Evolutionary conservation across 2,888 invertebrate species (phyloP).

Genomic region (Drosophila fulvimacula): DNA sequence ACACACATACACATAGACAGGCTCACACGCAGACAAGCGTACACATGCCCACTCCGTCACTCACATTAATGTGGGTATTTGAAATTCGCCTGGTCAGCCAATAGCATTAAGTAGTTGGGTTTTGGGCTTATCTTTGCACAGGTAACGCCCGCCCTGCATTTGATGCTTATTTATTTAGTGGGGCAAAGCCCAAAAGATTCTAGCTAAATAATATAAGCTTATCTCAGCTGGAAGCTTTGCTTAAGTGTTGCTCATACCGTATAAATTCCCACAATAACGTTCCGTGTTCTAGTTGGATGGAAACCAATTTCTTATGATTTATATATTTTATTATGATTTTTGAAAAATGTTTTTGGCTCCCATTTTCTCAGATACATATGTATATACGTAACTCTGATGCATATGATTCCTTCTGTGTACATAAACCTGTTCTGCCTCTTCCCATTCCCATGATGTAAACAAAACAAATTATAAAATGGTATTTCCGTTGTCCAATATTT

Average conservation of each 20-base stretch:
- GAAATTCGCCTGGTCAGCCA: constrained; percentile 60
- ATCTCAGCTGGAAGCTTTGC: constrained; percentile 5
- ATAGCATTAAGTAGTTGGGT: constrained; percentile 59
- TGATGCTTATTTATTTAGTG: constrained; percentile 13
- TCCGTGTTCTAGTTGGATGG: not conserved
- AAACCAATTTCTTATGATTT: too few species aligned
- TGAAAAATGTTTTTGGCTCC: too few species aligned
- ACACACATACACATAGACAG: constrained; percentile 4
- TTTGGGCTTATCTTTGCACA: constrained; percentile 38
- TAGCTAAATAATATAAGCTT: constrained; percentile 1
- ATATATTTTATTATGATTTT: too few species aligned
- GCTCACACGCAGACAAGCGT: constrained; percentile 20
- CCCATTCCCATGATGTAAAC: not conserved
- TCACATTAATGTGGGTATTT: constrained; percentile 53
- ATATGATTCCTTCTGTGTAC: not conserved
- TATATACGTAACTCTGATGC: not conserved
- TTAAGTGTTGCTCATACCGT: constrained; percentile 3
- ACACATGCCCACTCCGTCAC: not conserved
- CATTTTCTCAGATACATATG: not conserved
- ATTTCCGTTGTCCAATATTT: not conserved
- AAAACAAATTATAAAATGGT: not conserved
- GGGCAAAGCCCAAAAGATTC: constrained; percentile 1
- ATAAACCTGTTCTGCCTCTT: not conserved
- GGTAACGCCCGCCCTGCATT: constrained; percentile 29
- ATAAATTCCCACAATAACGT: constrained; percentile 5